Base-by-base conservation (phyloP, 1,140 invertebrate genomes). In the Trissolcus basalis region DNA sequence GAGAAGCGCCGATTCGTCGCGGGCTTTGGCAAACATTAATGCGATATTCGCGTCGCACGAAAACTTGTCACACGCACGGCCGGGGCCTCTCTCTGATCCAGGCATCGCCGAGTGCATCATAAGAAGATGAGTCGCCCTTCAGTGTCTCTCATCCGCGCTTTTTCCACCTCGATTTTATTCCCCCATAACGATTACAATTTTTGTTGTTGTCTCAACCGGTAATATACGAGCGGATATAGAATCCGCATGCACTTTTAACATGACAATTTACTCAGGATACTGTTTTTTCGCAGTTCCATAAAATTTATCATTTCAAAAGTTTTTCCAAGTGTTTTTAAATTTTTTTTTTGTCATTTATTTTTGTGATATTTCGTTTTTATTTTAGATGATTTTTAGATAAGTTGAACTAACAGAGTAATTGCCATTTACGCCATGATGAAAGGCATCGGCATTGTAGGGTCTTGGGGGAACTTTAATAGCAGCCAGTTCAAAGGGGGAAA, bases 391-490 rank as follows among this genome's bases (percentile, higher is more conserved):
- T 27, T 27, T 27, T 27, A 27, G 19, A 27, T 27, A 27, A 27
- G 19, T 1, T 27, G 19, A 27, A 27, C 19, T 6, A 27, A 3
- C 2, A 3, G 19, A 27, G 19, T 27, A 6, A 27, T 27, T 27
- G 19, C 2, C 19, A 39, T 11, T 39, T 11, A 32, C 73, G 77
- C 73, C 77, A 79, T 79, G 48, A 50, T 54, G 70, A 69, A 63
- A 61, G 73, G 50, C 43, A 45, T 9, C n/a, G 3, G n/a, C n/a
- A n/a, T n/a, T n/a, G n/a, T n/a, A n/a, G n/a, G n/a, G n/a, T 33
- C 71, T 59, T 73, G 81, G 81, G 80, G 71, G 77, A 80, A 83
- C 71, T 82, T 73, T 80, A 79, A 79, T 79, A 78, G 72, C 74
- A 59, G 77, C 68, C 78, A 73, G 74, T 71, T 60, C 53, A 55